phyloP scores from a whole-genome alignment of 2,888 invertebrate genomes.

The Serrognathus titanus region DNA sequence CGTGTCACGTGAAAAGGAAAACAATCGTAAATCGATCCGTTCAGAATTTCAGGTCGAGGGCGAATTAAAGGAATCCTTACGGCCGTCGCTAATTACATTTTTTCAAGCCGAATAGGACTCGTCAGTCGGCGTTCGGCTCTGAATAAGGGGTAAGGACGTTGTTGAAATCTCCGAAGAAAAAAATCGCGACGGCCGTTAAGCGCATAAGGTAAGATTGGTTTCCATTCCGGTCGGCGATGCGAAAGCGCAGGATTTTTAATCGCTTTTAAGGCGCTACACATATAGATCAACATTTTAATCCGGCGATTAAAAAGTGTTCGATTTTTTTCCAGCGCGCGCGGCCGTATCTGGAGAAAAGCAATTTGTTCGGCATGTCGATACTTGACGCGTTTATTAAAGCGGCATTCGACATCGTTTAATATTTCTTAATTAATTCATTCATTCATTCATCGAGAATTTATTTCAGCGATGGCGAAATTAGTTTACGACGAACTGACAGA shows the following conservation, averaged over 20 bases:
- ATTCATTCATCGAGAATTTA: not conserved
- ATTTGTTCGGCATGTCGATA: constrained; percentile 11
- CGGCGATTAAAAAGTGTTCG: constrained; percentile 10
- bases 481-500: constrained; percentile 58
- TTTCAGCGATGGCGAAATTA: constrained; percentile 18
- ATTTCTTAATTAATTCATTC: constrained; percentile 24
- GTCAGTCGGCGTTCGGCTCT: constrained; percentile 15
- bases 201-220: constrained; percentile 20
- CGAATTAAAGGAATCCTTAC: constrained; percentile 28
- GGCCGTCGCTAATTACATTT: constrained; percentile 17
- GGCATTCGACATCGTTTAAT: constrained; percentile 19
- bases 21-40: constrained; percentile 9
- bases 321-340: not conserved
- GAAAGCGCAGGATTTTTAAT: constrained; percentile 18
- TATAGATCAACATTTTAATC: constrained; percentile 22
- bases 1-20: constrained; percentile 5
- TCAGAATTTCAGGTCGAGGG: constrained; percentile 26
- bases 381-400: constrained; percentile 5
- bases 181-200: constrained; percentile 12
- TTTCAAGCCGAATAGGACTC: constrained; percentile 16
- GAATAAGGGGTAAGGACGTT: constrained; percentile 13
- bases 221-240: constrained; percentile 12
- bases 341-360: constrained; percentile 5
- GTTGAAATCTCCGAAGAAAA: constrained; percentile 15
- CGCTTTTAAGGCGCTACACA: constrained; percentile 15